Percentiles rank a stretch among this genome's conserved stretches.
Evolutionary conservation across 2,113 vertebrate genomes (phyloP).

Genomic region (Malurus alboscapulatus): DNA sequence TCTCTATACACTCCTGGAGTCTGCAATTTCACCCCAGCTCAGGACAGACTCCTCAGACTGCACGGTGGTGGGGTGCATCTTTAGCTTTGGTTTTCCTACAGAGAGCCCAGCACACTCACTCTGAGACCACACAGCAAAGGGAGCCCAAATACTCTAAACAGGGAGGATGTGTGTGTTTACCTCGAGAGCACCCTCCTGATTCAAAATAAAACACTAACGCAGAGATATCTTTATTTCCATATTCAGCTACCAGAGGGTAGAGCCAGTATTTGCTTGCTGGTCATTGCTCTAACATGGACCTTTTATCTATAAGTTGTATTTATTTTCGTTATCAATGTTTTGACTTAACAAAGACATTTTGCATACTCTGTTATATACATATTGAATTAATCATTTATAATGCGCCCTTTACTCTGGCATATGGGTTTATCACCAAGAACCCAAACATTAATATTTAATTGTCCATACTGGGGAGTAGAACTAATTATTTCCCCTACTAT

Average conservation of each 20-base stretch:
- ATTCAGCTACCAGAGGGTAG: neutral
- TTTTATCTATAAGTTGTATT: neutral
- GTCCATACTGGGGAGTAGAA: neutral
- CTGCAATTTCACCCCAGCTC: neutral
- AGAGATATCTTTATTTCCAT: neutral
- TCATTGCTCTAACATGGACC: neutral
- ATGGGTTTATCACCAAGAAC: neutral
- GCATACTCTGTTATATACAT: neutral
- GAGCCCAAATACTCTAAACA: neutral
- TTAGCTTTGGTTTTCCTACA: neutral
- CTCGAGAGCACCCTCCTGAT: neutral
- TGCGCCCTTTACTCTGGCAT: neutral
- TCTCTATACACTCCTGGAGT: neutral
- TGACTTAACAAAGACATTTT: neutral
- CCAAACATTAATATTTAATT: neutral
- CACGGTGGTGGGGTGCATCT: neutral
- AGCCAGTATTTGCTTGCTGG: neutral
- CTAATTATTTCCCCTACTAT: neutral
- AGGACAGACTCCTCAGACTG: neutral
- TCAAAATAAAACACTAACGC: neutral
- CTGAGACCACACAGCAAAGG: neutral
- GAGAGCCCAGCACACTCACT: fast-evolving
- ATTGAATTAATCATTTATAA: neutral
- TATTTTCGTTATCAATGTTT: neutral
- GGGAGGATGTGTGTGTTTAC: neutral